Percentiles rank a stretch among this genome's conserved stretches.
Conservation (phyloP, 1,140 invertebrate species). For the Patella vulgata region DNA sequence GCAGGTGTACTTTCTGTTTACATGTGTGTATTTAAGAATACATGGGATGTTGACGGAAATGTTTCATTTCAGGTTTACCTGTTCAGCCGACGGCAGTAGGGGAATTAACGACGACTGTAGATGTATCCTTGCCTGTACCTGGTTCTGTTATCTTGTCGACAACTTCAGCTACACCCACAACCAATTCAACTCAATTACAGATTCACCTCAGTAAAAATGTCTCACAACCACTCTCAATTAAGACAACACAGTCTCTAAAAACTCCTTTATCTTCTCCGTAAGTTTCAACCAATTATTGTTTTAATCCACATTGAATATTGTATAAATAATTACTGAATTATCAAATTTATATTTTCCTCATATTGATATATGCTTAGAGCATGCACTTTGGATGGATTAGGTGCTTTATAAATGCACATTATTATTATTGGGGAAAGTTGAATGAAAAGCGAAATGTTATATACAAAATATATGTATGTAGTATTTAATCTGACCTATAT, state of each 20-base stretch:
- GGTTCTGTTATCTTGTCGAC: slow-evolving; percentile 10
- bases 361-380: background rate
- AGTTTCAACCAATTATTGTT: too few relatives aligned
- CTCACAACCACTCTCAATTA: background rate
- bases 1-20: too few relatives aligned
- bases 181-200: slow-evolving; percentile 39
- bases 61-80: too few relatives aligned
- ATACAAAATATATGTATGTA: too few relatives aligned
- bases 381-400: background rate
- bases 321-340: background rate
- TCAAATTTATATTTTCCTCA: background rate
- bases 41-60: too few relatives aligned
- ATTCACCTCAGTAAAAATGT: slow-evolving; percentile 20
- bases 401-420: too few relatives aligned
- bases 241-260: slow-evolving; percentile 13
- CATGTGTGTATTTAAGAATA: too few relatives aligned
- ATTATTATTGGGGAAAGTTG: too few relatives aligned
- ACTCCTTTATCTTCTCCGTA: slow-evolving; percentile 11
- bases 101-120: background rate
- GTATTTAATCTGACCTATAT: too few relatives aligned
- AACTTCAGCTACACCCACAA: slow-evolving; percentile 19
- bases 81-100: background rate
- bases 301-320: too few relatives aligned
- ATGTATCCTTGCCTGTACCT: background rate
- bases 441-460: too few relatives aligned